A percentile compares a stretch with the other conserved stretches of the same genome.
Evolutionary conservation across 2,888 invertebrate species (phyloP).

Genomic region (Plemyria rubiginata): DNA sequence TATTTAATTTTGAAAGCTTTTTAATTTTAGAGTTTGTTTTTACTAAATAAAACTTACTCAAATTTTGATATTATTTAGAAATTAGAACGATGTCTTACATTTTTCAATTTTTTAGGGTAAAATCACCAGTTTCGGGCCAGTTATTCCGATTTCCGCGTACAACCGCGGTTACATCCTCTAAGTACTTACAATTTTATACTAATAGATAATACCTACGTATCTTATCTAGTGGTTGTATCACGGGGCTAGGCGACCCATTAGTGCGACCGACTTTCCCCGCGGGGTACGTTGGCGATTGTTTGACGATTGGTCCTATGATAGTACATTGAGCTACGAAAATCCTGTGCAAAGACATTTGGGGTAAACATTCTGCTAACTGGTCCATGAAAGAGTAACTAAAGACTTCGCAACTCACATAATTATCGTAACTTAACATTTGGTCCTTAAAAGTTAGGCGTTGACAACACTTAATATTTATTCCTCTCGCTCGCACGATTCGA

Average conservation of each 20-base stretch:
- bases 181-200: constrained; percentile 10
- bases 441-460: too few species aligned
- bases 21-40: background rate
- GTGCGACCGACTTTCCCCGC: constrained; percentile 77
- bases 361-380: background rate
- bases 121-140: constrained; percentile 14
- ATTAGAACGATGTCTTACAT: background rate
- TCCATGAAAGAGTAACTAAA: background rate
- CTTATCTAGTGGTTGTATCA: constrained; percentile 69
- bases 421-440: background rate
- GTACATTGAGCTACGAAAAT: constrained; percentile 42
- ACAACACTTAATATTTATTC: too few species aligned
- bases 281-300: constrained; percentile 56
- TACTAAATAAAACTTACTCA: background rate
- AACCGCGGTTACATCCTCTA: constrained; percentile 35
- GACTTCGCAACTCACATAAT: background rate
- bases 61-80: background rate
- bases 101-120: constrained; percentile 28
- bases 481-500: too few species aligned
- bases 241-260: constrained; percentile 65
- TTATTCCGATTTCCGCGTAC: constrained; percentile 35
- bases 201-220: constrained; percentile 56
- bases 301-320: constrained; percentile 61
- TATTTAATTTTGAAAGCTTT: background rate
- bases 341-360: background rate